These are phyloP conservation scores for Tachycineta bicolor DNA, from an alignment of 2,113 vertebrate genomes.

Conservation along the genomic window DNA sequence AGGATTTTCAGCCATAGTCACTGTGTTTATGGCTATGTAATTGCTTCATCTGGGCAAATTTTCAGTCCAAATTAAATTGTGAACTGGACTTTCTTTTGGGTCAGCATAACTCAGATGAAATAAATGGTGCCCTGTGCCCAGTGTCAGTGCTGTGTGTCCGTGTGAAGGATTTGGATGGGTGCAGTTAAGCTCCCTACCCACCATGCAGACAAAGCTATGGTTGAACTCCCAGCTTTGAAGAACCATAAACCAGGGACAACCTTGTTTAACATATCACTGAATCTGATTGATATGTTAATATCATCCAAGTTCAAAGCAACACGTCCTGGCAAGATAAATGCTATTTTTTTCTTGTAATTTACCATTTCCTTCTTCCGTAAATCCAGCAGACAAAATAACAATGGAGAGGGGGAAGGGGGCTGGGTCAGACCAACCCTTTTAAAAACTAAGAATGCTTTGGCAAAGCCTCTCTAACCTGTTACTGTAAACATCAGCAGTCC, in stretches of 20 bases:
- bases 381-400: conserved; percentile 77
- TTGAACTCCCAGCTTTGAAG: conserved; percentile 6
- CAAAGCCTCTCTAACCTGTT: conserved; percentile 66
- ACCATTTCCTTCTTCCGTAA: conserved; percentile 80
- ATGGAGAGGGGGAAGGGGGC: conserved; percentile 67
- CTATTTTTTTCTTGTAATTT: conserved; percentile 77
- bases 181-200: background rate
- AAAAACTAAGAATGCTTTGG: conserved; percentile 74
- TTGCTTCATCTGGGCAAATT: background rate
- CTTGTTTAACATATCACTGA: conserved; percentile 50
- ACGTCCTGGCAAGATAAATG: conserved; percentile 69
- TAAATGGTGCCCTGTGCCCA: background rate
- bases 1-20: background rate
- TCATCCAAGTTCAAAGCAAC: conserved; percentile 73
- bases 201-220: background rate
- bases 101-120: background rate
- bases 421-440: conserved; percentile 67
- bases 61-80: background rate
- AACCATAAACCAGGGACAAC: conserved; percentile 50
- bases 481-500: conserved; percentile 79
- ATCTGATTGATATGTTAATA: conserved; percentile 67
- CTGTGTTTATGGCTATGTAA: background rate
- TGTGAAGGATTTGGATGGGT: background rate
- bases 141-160: background rate
- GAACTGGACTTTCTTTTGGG: background rate